phyloP scores from a whole-genome alignment of 2,888 invertebrate genomes.

The Drymonia ruficornis region DNA sequence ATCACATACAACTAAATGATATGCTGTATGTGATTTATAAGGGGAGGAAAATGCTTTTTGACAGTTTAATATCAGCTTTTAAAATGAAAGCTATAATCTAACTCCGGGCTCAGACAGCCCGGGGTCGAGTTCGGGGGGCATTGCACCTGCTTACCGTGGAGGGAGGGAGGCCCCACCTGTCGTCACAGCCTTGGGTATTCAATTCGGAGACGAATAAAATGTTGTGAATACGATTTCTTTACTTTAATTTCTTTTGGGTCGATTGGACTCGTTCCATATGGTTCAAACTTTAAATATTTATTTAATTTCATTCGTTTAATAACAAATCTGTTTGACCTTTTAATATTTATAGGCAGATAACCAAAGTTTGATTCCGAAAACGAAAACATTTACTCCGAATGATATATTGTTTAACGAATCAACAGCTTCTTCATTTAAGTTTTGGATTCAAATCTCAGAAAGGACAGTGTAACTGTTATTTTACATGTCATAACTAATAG shows the following conservation, averaged over 20 bases:
- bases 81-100: slow-evolving; percentile 26
- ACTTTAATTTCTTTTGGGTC: slow-evolving; percentile 9
- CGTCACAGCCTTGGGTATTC: slow-evolving; percentile 33
- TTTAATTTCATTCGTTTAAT: slow-evolving; percentile 8
- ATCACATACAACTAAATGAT: background rate
- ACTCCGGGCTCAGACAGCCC: slow-evolving; percentile 33
- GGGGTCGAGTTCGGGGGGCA: slow-evolving; percentile 50
- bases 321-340: slow-evolving; percentile 7
- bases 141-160: slow-evolving; percentile 54
- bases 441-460: too few relatives aligned
- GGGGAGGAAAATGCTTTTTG: background rate
- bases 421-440: too few relatives aligned
- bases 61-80: slow-evolving; percentile 26
- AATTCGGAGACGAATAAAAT: slow-evolving; percentile 32
- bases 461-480: too few relatives aligned
- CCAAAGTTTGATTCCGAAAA: too few relatives aligned
- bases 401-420: too few relatives aligned
- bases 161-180: slow-evolving; percentile 54
- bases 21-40: background rate
- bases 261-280: background rate
- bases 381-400: too few relatives aligned
- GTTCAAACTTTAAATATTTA: slow-evolving; percentile 14
- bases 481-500: too few relatives aligned
- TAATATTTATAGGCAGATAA: background rate
- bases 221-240: background rate